These are phyloP conservation scores for Dascyllus trimaculatus DNA, from an alignment of 2,113 vertebrate species.

Conservation along the genomic window DNA sequence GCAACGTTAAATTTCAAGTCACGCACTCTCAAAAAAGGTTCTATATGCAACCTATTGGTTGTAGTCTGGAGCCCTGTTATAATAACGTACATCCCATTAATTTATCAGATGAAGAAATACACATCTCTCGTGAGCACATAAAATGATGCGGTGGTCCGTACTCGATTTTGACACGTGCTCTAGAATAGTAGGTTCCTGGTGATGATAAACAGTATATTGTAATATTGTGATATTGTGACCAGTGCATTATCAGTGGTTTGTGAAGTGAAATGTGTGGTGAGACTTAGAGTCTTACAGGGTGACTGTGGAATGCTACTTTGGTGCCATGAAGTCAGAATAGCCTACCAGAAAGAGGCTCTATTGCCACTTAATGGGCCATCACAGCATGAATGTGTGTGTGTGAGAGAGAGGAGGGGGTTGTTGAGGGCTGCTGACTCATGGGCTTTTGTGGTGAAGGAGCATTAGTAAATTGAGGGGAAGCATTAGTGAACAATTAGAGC, in stretches of 20 bases:
- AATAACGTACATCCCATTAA: no score
- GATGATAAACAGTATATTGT: constrained; percentile 19
- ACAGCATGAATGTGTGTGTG: constrained; percentile 21
- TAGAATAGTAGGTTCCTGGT: constrained; percentile 10
- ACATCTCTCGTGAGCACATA: no score
- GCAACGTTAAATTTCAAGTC: no score
- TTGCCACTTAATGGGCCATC: constrained; percentile 69
- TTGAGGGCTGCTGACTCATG: constrained; percentile 70
- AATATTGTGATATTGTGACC: constrained; percentile 23
- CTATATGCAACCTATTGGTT: no score
- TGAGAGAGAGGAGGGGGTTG: constrained; percentile 22
- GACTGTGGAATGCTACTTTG: constrained; percentile 64
- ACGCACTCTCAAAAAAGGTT: no score
- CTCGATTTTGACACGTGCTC: no score
- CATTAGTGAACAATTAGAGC: constrained; percentile 72
- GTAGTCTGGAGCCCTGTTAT: no score
- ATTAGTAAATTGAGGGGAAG: constrained; percentile 76
- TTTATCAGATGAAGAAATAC: no score
- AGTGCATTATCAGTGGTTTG: constrained; percentile 71
- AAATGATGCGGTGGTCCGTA: no score
- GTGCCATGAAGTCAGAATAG: constrained; percentile 71
- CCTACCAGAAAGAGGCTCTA: constrained; percentile 67
- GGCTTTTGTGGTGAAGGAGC: constrained; percentile 68
- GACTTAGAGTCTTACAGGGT: constrained; percentile 74
- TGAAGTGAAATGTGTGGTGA: constrained; percentile 65